Conservation (phyloP, 2,888 invertebrate genomes). For the Stegana nigrithorax region DNA sequence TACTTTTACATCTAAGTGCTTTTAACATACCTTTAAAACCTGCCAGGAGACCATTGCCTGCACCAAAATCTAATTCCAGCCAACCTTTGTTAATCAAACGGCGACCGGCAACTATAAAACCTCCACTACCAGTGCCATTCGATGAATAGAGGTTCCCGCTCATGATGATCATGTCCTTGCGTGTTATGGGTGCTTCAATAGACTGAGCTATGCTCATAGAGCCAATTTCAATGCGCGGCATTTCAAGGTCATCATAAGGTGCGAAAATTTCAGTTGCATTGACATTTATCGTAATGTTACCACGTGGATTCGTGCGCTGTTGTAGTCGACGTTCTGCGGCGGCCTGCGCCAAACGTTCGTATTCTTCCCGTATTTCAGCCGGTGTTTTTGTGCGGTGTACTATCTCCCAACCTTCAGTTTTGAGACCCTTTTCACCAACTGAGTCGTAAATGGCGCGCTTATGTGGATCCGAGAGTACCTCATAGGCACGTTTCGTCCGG, state of each 20-base stretch:
- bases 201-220: conserved; percentile 93
- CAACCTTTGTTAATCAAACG: conserved; percentile 86
- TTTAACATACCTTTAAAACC: conserved; percentile 75
- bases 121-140: conserved; percentile 82
- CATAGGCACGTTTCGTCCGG: conserved; percentile 93
- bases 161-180: conserved; percentile 85
- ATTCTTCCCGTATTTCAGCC: conserved; percentile 96
- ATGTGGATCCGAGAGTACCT: conserved; percentile 93
- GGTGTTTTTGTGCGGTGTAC: conserved; percentile 92
- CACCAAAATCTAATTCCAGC: conserved; percentile 87
- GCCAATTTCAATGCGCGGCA: conserved; percentile 87
- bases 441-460: conserved; percentile 95
- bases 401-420: conserved; percentile 96
- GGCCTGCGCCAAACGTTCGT: conserved; percentile 87
- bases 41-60: conserved; percentile 84
- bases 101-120: conserved; percentile 81
- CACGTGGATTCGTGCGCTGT: conserved; percentile 92
- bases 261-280: conserved; percentile 95
- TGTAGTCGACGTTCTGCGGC: conserved; percentile 88
- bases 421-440: conserved; percentile 86
- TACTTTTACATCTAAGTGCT: neutral
- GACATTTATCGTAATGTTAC: conserved; percentile 85
- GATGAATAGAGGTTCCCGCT: conserved; percentile 86
- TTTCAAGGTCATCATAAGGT: conserved; percentile 80
- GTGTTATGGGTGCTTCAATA: conserved; percentile 90